Conservation (phyloP, 2,797 vertebrate species). For the Pangasius krempfi region DNA sequence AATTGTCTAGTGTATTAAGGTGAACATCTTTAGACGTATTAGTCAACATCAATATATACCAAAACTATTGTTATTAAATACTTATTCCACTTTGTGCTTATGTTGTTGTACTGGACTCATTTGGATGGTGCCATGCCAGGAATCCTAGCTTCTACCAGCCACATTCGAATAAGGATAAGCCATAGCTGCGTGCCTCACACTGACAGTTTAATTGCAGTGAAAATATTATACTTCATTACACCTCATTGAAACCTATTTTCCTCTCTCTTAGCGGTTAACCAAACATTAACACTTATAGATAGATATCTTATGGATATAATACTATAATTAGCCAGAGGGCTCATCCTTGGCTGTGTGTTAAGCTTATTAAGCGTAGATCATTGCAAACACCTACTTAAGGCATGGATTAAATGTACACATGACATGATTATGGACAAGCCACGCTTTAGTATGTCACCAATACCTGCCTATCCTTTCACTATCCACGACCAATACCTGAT, state of each 20-base stretch:
- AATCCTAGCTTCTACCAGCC: background rate
- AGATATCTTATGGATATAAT: background rate
- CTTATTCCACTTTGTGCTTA: background rate
- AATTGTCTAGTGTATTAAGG: background rate
- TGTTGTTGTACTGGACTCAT: background rate
- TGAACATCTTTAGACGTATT: background rate
- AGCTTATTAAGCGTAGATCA: background rate
- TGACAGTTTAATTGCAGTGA: background rate
- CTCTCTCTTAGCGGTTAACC: background rate
- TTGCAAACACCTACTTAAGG: background rate
- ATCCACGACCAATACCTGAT: background rate
- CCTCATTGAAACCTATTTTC: background rate
- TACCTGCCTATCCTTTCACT: background rate
- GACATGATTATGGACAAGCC: background rate
- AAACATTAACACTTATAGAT: background rate
- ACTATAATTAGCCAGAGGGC: background rate
- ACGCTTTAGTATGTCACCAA: background rate
- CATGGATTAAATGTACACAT: background rate
- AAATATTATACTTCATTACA: background rate
- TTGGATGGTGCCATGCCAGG: background rate
- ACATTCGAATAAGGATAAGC: background rate
- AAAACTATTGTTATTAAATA: background rate
- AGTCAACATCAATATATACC: background rate
- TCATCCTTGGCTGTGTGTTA: background rate
- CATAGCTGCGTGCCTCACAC: background rate